These are phyloP conservation scores for Trisateles emortualis DNA, from an alignment of 2,888 invertebrate genomes.

Conservation along the genomic window DNA sequence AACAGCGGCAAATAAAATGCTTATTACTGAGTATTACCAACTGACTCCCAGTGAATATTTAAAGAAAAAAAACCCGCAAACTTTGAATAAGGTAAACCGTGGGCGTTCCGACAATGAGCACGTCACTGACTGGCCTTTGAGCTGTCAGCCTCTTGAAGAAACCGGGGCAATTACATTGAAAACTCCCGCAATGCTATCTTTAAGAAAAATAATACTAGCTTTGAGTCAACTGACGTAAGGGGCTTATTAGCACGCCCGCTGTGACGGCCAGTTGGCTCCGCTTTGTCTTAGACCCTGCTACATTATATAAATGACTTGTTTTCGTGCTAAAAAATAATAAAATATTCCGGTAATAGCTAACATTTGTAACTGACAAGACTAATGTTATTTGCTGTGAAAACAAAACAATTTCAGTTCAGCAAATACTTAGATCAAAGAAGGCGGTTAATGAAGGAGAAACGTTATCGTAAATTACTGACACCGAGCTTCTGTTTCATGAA, in stretches of 20 bases:
- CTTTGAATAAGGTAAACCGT: conserved; percentile 84
- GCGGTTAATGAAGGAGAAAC: conserved; percentile 43
- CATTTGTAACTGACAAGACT: conserved; percentile 47
- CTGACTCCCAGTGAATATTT: conserved; percentile 66
- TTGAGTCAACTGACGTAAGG: conserved; percentile 76
- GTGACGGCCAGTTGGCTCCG: conserved; percentile 58
- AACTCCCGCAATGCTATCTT: conserved; percentile 82
- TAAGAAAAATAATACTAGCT: conserved; percentile 80
- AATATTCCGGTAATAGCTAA: conserved; percentile 40
- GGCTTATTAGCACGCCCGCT: conserved; percentile 81
- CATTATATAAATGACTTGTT: conserved; percentile 48
- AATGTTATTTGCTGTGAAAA: conserved; percentile 42
- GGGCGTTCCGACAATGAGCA: conserved; percentile 84
- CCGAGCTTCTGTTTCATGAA: conserved; percentile 54
- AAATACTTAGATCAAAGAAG: conserved; percentile 45
- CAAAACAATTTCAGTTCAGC: conserved; percentile 39
- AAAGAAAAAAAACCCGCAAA: conserved; percentile 73
- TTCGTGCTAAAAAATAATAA: conserved; percentile 49
- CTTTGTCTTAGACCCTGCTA: conserved; percentile 51
- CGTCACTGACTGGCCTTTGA: conserved; percentile 83
- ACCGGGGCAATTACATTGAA: conserved; percentile 86
- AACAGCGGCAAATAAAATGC: conserved; percentile 48
- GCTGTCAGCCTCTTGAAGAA: conserved; percentile 84
- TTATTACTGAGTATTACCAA: conserved; percentile 56
- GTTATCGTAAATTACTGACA: conserved; percentile 44